These are phyloP conservation scores for Argyresthia albistria DNA, from an alignment of 2,888 invertebrate species.

Conservation along the genomic window DNA sequence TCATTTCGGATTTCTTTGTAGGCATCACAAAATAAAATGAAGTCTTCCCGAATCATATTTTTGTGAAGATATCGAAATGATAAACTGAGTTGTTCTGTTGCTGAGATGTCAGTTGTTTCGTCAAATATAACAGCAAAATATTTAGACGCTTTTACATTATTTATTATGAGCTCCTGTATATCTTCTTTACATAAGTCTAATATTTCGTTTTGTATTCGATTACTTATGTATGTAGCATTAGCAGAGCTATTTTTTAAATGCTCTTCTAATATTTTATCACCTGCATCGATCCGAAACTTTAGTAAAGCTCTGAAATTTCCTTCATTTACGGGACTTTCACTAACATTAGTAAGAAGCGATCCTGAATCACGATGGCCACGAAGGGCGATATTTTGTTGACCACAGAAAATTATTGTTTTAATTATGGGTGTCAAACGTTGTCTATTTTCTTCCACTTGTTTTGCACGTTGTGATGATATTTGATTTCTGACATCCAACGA, in stretches of 20 bases:
- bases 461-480: slow-evolving; percentile 7
- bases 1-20: too few relatives aligned
- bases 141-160: too few relatives aligned
- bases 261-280: slow-evolving; percentile 8
- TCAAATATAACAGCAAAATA: too few relatives aligned
- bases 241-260: slow-evolving; percentile 10
- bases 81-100: too few relatives aligned
- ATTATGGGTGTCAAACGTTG: slow-evolving; percentile 5
- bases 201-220: slow-evolving; percentile 9
- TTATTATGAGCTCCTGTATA: too few relatives aligned
- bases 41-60: too few relatives aligned
- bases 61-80: too few relatives aligned
- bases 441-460: slow-evolving; percentile 4
- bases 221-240: slow-evolving; percentile 11
- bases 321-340: slow-evolving; percentile 8
- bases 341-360: slow-evolving; percentile 7
- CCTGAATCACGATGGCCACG: too few relatives aligned
- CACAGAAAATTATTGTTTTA: slow-evolving; percentile 11
- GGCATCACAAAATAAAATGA: too few relatives aligned
- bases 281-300: slow-evolving; percentile 10
- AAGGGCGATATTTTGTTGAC: too few relatives aligned
- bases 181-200: too few relatives aligned
- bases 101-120: too few relatives aligned
- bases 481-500: slow-evolving; percentile 8
- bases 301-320: slow-evolving; percentile 12